Evolutionary conservation across 2,797 vertebrate species (phyloP), one percentile per base, ranked within the genome.

Genomic region (Sebastes matsubarae): DNA sequence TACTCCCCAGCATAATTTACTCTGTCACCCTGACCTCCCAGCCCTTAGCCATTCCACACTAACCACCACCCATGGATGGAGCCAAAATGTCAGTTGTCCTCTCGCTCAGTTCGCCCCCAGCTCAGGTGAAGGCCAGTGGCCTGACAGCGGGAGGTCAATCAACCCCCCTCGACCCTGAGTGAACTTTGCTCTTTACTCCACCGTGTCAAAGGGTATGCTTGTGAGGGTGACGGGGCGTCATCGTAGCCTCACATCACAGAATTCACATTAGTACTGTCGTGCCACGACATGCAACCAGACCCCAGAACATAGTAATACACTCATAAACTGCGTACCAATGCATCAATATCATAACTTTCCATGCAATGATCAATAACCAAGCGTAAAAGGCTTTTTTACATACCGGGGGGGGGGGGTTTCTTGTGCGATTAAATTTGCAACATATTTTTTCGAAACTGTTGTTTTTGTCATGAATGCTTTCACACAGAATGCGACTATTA

Each of bases 41-140:
- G 79, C 76, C 82, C 77, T 76, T 22, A 74, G 88, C 79, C 84
- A 92, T 92, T 92, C 77, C 88, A 91, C 92, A 90, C 85, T 92
- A 93, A 93, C 85, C 79, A 79, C 89, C 88, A 89, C 77, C 87
- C 88, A 88, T 86, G 83, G 86, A 84, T 85, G 77, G 78, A 90
- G 84, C 79, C 69, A 82, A 89, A 78, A 87, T 88, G 88, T 92
- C 88, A 91, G 81, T 79, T 72, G 65, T 91, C 86, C 76, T 90
- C 75, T 82, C 75, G 77, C 78, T 85, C 77, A 67, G 70, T 89
- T 89, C 79, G 68, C 84, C 36, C 79, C 79, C 66, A 5, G 74
- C 80, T 87, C 79, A 93, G 87, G 83, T 88, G 89, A 90, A 92
- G 81, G 88, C 86, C 90, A 84, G 79, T 87, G 89, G 81, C 79